These are phyloP conservation scores for Papilio protenor DNA, from an alignment of 2,888 invertebrate genomes.

Conservation along the genomic window DNA sequence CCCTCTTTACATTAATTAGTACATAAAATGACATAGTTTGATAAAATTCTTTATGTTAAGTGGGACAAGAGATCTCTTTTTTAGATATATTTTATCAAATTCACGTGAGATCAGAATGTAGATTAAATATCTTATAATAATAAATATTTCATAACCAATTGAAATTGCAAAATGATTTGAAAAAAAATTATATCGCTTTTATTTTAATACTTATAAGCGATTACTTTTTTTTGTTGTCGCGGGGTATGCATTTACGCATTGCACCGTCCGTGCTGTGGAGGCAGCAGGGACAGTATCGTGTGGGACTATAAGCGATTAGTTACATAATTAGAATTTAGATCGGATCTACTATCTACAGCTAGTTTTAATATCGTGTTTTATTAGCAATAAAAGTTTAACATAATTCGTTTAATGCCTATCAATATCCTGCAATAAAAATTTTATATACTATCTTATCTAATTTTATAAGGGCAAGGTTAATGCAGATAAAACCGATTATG, in stretches of 20 bases:
- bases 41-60: slow-evolving; percentile 18
- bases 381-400: neutral
- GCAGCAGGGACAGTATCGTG: too few relatives aligned
- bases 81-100: slow-evolving; percentile 22
- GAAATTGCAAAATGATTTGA: neutral
- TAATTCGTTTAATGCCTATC: slow-evolving; percentile 8
- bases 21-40: slow-evolving; percentile 26
- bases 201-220: too few relatives aligned
- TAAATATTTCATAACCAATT: neutral
- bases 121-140: neutral
- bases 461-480: slow-evolving; percentile 36
- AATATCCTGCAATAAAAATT: slow-evolving; percentile 19
- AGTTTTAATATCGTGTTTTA: slow-evolving; percentile 1
- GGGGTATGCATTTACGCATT: too few relatives aligned
- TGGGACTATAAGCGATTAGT: too few relatives aligned
- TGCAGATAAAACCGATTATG: neutral
- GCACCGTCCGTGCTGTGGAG: too few relatives aligned
- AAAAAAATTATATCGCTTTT: neutral
- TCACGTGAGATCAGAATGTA: neutral
- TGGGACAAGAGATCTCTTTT: neutral
- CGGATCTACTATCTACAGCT: neutral
- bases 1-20: neutral
- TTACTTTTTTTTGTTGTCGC: too few relatives aligned
- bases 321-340: neutral
- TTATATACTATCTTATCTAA: slow-evolving; percentile 26